A percentile compares a stretch with the other conserved stretches of the same genome.
phyloP scores from a whole-genome alignment of 1,140 invertebrate species.

The Nylanderia fulva region DNA sequence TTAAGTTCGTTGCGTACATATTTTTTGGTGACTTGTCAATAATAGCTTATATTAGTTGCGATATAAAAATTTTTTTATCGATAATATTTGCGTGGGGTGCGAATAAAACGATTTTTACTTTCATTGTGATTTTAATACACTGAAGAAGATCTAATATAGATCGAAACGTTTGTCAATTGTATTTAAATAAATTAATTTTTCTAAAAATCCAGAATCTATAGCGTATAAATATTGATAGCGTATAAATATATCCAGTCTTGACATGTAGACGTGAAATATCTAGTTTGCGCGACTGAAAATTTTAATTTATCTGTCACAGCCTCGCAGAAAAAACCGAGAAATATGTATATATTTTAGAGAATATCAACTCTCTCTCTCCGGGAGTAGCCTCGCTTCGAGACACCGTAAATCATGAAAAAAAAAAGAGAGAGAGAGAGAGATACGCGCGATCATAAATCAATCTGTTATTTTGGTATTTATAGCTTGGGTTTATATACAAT shows the following conservation, averaged over 20 bases:
- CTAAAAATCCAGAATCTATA: no score
- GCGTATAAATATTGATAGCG: background rate
- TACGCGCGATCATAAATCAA: slow-evolving; percentile 66
- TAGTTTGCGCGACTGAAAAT: slow-evolving; percentile 5
- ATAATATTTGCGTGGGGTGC: no score
- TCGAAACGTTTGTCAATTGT: no score
- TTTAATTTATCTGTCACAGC: slow-evolving; percentile 11
- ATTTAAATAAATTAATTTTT: no score
- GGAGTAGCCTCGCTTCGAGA: background rate
- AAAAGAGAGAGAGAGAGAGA: no score
- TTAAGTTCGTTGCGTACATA: no score
- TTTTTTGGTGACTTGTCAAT: no score
- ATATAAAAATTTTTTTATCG: no score
- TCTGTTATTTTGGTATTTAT: slow-evolving; percentile 71
- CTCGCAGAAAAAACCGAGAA: background rate
- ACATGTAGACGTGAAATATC: background rate
- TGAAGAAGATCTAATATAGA: no score
- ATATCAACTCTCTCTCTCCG: slow-evolving; percentile 52
- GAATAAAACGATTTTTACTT: no score
- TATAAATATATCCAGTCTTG: background rate
- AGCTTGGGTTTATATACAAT: slow-evolving; percentile 34
- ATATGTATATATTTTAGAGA: slow-evolving; percentile 45
- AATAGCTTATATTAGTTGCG: no score
- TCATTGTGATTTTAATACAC: no score
- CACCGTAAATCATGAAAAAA: slow-evolving; percentile 62